Conservation (phyloP, 1,140 invertebrate genomes). For the Drosophila sechellia region DNA sequence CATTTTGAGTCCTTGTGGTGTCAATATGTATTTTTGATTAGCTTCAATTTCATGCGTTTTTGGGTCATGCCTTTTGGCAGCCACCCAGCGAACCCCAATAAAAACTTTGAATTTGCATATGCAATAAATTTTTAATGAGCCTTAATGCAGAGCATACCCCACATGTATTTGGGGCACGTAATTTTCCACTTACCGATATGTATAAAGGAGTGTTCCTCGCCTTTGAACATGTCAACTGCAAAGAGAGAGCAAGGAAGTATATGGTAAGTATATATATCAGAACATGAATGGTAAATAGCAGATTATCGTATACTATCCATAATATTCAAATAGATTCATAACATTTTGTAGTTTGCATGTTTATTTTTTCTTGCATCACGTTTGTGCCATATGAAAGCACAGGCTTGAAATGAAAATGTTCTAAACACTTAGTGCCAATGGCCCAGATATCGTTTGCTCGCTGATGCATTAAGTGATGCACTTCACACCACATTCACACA, state of each 20-base stretch:
- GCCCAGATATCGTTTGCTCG: slow-evolving; percentile 59
- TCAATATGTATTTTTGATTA: slow-evolving; percentile 78
- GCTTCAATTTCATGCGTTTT: slow-evolving; percentile 41
- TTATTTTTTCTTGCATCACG: neutral
- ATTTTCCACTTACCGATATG: slow-evolving; percentile 66
- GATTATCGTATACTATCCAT: neutral
- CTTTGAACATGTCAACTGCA: slow-evolving; percentile 71
- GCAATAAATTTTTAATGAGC: slow-evolving; percentile 58
- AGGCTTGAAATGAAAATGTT: slow-evolving; percentile 30
- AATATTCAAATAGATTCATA: neutral
- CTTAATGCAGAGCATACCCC: slow-evolving; percentile 27
- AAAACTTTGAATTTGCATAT: slow-evolving; percentile 40
- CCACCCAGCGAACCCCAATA: slow-evolving; percentile 17
- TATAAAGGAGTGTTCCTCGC: slow-evolving; percentile 35
- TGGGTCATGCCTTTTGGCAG: slow-evolving; percentile 23
- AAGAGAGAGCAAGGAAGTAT: slow-evolving; percentile 12
- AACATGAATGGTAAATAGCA: too few relatives aligned
- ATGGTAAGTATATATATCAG: neutral
- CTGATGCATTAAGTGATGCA: slow-evolving; percentile 68
- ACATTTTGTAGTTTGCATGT: neutral
- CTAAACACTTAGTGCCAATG: slow-evolving; percentile 64
- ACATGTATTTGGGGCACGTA: slow-evolving; percentile 10
- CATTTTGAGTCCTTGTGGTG: slow-evolving; percentile 11
- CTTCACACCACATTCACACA: slow-evolving; percentile 19
- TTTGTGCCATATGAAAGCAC: slow-evolving; percentile 26